These are phyloP conservation scores for Hirudo medicinalis DNA, from an alignment of 1,140 invertebrate species.

Conservation along the genomic window DNA sequence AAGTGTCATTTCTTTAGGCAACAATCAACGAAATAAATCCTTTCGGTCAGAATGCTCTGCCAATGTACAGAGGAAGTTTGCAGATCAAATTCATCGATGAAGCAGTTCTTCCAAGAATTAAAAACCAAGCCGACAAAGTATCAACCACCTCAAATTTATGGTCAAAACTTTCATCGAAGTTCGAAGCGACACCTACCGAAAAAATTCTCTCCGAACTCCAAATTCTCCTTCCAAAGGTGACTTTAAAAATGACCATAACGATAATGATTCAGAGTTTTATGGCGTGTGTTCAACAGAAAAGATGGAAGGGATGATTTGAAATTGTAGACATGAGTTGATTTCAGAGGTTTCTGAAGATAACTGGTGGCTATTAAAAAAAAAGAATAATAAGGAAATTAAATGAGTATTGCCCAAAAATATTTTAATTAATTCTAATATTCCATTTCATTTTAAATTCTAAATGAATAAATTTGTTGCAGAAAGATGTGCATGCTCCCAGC, in stretches of 20 bases:
- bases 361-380: background rate
- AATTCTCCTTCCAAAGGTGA: slow-evolving; percentile 6
- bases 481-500: background rate
- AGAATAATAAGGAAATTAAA: background rate
- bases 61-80: slow-evolving; percentile 4
- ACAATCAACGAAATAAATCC: slow-evolving; percentile 1
- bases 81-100: slow-evolving; percentile 1
- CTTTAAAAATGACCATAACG: background rate
- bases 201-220: background rate
- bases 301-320: too few species aligned
- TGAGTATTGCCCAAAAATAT: background rate
- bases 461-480: background rate
- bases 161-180: background rate
- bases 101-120: background rate
- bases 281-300: too few species aligned
- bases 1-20: background rate
- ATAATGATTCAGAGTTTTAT: too few species aligned
- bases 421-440: background rate
- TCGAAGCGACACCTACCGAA: background rate
- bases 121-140: background rate
- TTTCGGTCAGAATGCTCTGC: slow-evolving; percentile 8
- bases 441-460: background rate
- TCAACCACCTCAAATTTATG: background rate
- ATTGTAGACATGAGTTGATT: too few species aligned
- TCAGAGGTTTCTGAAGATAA: too few species aligned